phyloP scores from a whole-genome alignment of 1,140 invertebrate genomes.

The Bombus confusus region DNA sequence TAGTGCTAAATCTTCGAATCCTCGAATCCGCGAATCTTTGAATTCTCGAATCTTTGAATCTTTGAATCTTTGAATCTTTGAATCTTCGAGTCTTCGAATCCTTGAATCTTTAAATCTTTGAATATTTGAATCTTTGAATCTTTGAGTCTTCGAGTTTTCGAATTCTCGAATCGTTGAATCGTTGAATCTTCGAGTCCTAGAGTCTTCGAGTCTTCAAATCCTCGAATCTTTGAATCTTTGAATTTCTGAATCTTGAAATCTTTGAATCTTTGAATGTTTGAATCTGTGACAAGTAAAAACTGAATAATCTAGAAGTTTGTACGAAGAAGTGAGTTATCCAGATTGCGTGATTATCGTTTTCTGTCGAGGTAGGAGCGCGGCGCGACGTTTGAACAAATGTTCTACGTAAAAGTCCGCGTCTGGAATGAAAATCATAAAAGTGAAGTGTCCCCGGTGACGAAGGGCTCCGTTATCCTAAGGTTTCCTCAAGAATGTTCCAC shows the following conservation, averaged over 20 bases:
- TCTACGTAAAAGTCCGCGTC: not conserved
- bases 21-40: rapidly evolving
- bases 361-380: too few relatives aligned
- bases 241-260: not conserved
- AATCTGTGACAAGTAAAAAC: not conserved
- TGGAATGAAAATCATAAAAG: constrained; percentile 25
- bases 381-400: constrained; percentile 16
- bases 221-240: not conserved
- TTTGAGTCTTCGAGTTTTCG: rapidly evolving
- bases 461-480: not conserved
- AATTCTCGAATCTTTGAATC: too few relatives aligned
- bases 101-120: rapidly evolving
- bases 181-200: rapidly evolving
- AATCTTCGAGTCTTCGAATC: rapidly evolving
- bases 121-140: too few relatives aligned
- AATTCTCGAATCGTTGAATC: too few relatives aligned
- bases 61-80: rapidly evolving
- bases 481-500: not conserved
- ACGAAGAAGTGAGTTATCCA: not conserved
- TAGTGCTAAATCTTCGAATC: too few relatives aligned
- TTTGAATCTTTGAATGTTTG: not conserved
- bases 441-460: not conserved
- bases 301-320: not conserved
- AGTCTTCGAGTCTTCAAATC: rapidly evolving
- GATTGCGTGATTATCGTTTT: not conserved